phyloP scores from a whole-genome alignment of 2,797 vertebrate species.

The Paguma larvata region DNA sequence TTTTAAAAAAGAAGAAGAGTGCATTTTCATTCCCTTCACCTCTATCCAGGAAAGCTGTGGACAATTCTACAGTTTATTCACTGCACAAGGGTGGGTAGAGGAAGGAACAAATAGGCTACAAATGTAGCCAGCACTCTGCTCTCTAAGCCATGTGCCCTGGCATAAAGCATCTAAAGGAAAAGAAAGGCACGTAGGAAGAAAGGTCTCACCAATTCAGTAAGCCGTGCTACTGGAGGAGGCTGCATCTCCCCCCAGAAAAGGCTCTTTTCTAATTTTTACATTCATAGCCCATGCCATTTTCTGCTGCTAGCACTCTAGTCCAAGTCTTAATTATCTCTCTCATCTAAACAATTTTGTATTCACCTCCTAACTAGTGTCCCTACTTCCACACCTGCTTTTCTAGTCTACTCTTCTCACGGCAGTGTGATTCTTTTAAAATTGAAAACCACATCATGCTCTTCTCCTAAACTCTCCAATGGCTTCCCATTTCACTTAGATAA shows the following conservation, averaged over 20 bases:
- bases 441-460: conserved; percentile 18
- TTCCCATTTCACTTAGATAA: conserved; percentile 51
- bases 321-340: background rate
- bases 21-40: background rate
- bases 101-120: background rate
- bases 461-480: background rate
- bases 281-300: background rate
- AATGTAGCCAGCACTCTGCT: background rate
- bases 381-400: conserved; percentile 5
- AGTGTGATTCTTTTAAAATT: conserved; percentile 14
- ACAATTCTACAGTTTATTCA: conserved; percentile 3
- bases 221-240: background rate
- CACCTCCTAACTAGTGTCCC: background rate
- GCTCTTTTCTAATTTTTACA: background rate
- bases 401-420: conserved; percentile 35
- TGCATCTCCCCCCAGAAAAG: background rate
- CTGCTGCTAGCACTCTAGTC: background rate
- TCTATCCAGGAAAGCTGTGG: background rate
- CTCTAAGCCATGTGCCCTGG: background rate
- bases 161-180: background rate
- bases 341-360: background rate
- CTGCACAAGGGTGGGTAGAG: background rate
- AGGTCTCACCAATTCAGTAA: background rate
- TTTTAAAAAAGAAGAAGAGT: background rate
- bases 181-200: conserved; percentile 1